A percentile compares a stretch with the other conserved stretches of the same genome.
Evolutionary conservation across 2,888 invertebrate genomes (phyloP).

Genomic region (Crematogaster levior): DNA sequence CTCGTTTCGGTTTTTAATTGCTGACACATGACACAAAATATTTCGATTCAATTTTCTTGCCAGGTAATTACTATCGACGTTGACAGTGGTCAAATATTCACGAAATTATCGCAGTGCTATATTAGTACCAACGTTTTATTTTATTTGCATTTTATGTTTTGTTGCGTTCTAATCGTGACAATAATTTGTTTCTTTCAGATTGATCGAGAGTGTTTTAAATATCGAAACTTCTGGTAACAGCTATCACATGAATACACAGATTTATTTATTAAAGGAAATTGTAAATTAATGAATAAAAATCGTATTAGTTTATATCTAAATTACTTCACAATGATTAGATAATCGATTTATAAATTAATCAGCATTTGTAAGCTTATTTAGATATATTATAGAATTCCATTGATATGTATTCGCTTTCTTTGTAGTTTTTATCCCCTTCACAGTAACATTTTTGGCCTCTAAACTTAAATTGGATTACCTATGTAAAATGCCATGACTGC

Average conservation of each 20-base stretch:
- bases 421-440: background rate
- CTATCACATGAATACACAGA: background rate
- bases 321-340: background rate
- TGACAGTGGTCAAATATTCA: constrained; percentile 17
- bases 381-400: background rate
- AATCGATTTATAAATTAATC: background rate
- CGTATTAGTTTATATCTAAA: background rate
- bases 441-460: background rate
- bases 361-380: background rate
- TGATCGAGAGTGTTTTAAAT: background rate
- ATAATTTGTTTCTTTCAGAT: background rate
- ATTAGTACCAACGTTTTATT: background rate
- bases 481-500: constrained; percentile 16
- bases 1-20: background rate
- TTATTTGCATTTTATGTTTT: background rate
- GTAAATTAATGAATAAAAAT: background rate
- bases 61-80: constrained; percentile 18
- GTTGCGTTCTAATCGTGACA: background rate
- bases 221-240: background rate
- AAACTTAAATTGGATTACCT: constrained; percentile 58
- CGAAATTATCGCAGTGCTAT: constrained; percentile 14
- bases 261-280: background rate
- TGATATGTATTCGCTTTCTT: background rate
- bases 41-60: constrained; percentile 46
- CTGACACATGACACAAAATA: constrained; percentile 43